phyloP scores from a whole-genome alignment of 1,140 invertebrate species.

The Oryzaephilus surinamensis region DNA sequence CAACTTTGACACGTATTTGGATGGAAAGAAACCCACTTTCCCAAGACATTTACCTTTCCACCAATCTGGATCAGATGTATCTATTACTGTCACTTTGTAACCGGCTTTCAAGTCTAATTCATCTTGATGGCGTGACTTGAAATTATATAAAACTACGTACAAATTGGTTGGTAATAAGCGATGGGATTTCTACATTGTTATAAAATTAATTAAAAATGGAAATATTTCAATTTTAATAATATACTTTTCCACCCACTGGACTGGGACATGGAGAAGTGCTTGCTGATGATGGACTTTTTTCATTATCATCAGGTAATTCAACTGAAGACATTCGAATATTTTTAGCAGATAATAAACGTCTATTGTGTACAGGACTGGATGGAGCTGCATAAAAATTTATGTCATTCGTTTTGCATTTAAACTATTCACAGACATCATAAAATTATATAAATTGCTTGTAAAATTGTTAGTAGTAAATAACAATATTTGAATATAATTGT shows the following conservation, averaged over 20 bases:
- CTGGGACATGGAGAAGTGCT: constrained; percentile 88
- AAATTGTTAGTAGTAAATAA: too few relatives aligned
- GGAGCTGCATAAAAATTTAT: constrained; percentile 51
- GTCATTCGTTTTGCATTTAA: too few relatives aligned
- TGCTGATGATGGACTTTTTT: constrained; percentile 81
- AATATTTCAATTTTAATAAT: not conserved
- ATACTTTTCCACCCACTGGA: constrained; percentile 46
- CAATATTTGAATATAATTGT: too few relatives aligned
- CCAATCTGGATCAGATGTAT: constrained; percentile 91
- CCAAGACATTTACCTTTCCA: constrained; percentile 94
- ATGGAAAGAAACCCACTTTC: constrained; percentile 86
- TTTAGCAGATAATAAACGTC: constrained; percentile 62
- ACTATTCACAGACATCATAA: too few relatives aligned
- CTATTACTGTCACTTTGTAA: constrained; percentile 89
- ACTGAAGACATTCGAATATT: constrained; percentile 84
- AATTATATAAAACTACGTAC: constrained; percentile 92
- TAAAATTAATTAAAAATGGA: constrained; percentile 3
- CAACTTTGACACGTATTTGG: constrained; percentile 84
- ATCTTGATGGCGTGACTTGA: constrained; percentile 84
- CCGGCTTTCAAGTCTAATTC: constrained; percentile 91
- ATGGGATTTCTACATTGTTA: constrained; percentile 60
- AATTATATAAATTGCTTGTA: too few relatives aligned
- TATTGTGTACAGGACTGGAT: constrained; percentile 76
- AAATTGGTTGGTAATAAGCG: constrained; percentile 79
- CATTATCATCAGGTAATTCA: constrained; percentile 82